Base-by-base conservation (phyloP, 2,888 invertebrate genomes). In the Cephus pulcher region DNA sequence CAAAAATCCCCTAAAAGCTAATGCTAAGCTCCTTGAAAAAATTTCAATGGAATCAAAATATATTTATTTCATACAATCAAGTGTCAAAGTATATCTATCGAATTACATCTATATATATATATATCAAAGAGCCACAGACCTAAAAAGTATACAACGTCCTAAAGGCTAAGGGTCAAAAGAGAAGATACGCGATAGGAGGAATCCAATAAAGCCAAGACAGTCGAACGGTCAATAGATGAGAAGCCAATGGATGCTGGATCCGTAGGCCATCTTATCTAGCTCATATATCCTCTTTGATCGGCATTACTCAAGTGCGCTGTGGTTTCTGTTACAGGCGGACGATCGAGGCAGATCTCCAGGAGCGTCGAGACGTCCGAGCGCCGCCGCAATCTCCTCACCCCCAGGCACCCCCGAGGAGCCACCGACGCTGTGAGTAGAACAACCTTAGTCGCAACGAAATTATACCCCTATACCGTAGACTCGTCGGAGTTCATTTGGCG, bases 341-440 rank as follows among this genome's bases (percentile, higher is more conserved):
- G 91, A 91, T 85, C 89, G 90, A 83, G 90, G 90, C 79, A 89
- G 91, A 87, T 91, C 91, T 83, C 89, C 91, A 80, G 89, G 89
- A 84, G 88, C 89, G 82, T 87, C 88, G 87, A 87, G 91, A 88
- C 91, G 90, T 81, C 86, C 88, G 79, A 89, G 86, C 37, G 83
- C 86, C 34, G 84, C 80, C 75, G 81, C 86, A 78, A 82, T 90
- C 75, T 86, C 89, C 80, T 84, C 86, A 78, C 88, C 90, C 78
- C 91, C 91, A 74, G 89, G 89, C 73, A 90, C 90, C 85, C 90
- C 90, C 80, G 91, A 91, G 82, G 91, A 91, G 83, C 91, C 91
- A 78, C 88, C 91, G 82, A 91, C 91, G 84, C 87, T 91, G 91
- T 91, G 85, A 91, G 91, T 90, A 87, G 23, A 23, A 9, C 2